These are phyloP conservation scores for Bombus turneri DNA, from an alignment of 1,140 invertebrate genomes.

Conservation along the genomic window DNA sequence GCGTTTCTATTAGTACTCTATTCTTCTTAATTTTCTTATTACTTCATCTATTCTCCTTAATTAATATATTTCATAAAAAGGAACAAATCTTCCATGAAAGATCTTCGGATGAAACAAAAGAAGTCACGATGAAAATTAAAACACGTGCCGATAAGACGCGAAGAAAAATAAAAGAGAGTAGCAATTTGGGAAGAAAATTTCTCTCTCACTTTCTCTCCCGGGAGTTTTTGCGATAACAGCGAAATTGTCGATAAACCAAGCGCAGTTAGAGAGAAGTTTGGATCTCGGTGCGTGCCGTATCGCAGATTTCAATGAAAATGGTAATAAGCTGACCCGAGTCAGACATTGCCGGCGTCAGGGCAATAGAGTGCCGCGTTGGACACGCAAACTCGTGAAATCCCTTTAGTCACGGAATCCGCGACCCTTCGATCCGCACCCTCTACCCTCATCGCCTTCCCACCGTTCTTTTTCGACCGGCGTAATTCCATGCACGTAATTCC, in stretches of 20 bases:
- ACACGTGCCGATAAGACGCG: background rate
- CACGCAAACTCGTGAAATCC: conserved; percentile 47
- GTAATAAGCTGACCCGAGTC: conserved; percentile 29
- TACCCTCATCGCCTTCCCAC: background rate
- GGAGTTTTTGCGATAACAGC: conserved; percentile 12
- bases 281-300: conserved; percentile 28
- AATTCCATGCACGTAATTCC: conserved; percentile 67
- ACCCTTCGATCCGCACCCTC: background rate
- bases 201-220: background rate
- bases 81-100: too few relatives aligned
- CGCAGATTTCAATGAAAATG: conserved; percentile 32
- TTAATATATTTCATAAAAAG: background rate
- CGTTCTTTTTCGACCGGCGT: conserved; percentile 41
- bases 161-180: background rate
- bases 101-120: background rate
- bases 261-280: background rate
- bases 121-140: background rate
- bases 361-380: conserved; percentile 10
- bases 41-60: background rate
- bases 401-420: conserved; percentile 44
- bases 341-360: conserved; percentile 8
- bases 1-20: background rate
- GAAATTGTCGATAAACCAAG: conserved; percentile 26
- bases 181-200: background rate
- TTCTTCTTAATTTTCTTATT: background rate